Base-by-base conservation (phyloP, 1,140 invertebrate species). In the Heliothis virescens region DNA sequence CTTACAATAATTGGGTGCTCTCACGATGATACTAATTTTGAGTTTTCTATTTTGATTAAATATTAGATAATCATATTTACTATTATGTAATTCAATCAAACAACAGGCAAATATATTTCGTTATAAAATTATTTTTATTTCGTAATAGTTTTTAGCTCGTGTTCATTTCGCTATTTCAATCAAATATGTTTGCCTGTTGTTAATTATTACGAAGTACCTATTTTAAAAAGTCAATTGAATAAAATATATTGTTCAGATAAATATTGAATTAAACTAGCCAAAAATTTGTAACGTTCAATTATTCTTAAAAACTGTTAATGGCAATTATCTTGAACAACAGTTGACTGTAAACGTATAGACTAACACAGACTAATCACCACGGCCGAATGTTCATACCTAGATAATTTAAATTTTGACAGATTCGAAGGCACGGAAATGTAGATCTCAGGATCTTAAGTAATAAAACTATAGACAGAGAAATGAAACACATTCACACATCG, bases 1-100 rank as follows among this genome's bases (percentile, higher is more conserved):
- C 83, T 84, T 82, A 84, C 29, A 73, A 60, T 80, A 82, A 71
- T 80, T 79, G 72, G 65, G 83, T 84, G 81, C 81, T 80, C 73
- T 80, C 76, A 79, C 59, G 76, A 76, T 80, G 62, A 67, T 80
- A 65, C 79, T 78, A 76, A 76, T 60, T 72, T 59, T 74, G 67
- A 72, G 21, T 67, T 48, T 75, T 72, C 15, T 52, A 71, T 73
- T 59, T 79, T 60, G 53, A 67, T 71, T 69, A 65, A 21, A 78
- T 62, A 62, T 62, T 59, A 41, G 34, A 41, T 41, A 80, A 73
- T 41, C 57, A 78, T 65, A 79, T 63, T 50, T 63, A 74, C n/a
- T 62, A 65, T 76, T 53, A 73, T 79, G 52, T 74, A 53, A 21
- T 59, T 65, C 13, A 79, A 74, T 69, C 34, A 26, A 75, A 29